Conservation (phyloP, 2,888 invertebrate species). For the Camponotus fellah region DNA sequence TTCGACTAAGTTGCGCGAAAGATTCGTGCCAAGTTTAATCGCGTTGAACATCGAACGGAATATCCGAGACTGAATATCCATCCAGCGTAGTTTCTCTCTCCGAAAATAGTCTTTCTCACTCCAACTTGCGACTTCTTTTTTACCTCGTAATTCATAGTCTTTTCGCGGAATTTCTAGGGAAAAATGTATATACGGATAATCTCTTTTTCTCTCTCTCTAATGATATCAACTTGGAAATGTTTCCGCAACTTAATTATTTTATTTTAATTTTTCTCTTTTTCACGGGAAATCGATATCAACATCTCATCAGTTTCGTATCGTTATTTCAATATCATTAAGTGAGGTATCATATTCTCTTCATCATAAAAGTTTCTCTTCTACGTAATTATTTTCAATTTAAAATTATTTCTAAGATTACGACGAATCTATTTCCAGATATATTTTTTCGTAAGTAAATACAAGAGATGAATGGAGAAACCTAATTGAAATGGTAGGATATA, state of each 20-base stretch:
- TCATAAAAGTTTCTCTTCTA: not conserved
- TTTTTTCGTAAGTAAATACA: not conserved
- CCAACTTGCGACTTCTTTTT: not conserved
- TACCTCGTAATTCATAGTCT: not conserved
- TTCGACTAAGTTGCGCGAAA: constrained; percentile 36
- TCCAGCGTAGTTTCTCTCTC: not conserved
- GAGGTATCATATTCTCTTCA: not conserved
- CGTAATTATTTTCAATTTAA: not conserved
- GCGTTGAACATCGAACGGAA: constrained; percentile 16
- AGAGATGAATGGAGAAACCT: not conserved
- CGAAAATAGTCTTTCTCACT: not conserved
- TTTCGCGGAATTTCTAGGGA: not conserved
- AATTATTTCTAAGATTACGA: not conserved
- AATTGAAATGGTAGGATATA: not conserved
- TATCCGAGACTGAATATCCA: constrained; percentile 7
- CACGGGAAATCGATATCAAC: not conserved
- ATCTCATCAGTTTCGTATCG: constrained; percentile 1
- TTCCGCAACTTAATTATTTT: not conserved
- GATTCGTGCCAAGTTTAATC: constrained; percentile 22
- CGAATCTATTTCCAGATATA: not conserved
- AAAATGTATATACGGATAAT: not conserved
- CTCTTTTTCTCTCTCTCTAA: not conserved
- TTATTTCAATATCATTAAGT: not conserved
- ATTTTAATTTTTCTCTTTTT: not conserved
- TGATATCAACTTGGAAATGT: not conserved